Evolutionary conservation across 2,888 invertebrate genomes (phyloP), one percentile per base, ranked within the genome.

Genomic region (Dynastes tityus): DNA sequence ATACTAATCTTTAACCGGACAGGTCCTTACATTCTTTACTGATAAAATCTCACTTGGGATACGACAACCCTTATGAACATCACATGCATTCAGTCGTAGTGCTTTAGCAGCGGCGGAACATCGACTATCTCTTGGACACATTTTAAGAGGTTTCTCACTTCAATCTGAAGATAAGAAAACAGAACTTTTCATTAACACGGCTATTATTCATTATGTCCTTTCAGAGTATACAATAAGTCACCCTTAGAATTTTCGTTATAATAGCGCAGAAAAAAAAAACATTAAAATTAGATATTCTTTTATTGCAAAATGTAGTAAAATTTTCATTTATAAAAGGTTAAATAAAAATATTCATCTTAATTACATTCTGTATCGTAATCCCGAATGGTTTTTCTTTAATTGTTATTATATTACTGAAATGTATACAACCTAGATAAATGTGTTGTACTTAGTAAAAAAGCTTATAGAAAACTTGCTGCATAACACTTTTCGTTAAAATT

Each of bases 1-100:
- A 82, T 82, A 84, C 84, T 82, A 84, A 84, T 84, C 84, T 84
- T 82, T 77, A 80, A 79, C 77, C 80, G 82, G 82, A 83, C 84
- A 84, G 82, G 83, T 79, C 82, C 82, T 83, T 84, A 83, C 84
- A 85, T 85, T 85, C 83, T 80, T 79, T 68, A 58, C 74, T 76
- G 85, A 85, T 85, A 85, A 83, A 73, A 85, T 85, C 85, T 82
- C 83, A 83, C 83, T 84, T 83, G 83, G 80, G 80, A 78, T 83
- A 75, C 79, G 79, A 74, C 71, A 79, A 75, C 80, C 81, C 80
- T 81, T 81, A 80, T 77, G 79, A 76, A 80, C 80, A 77, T 79
- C 79, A 65, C 74, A 64, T 63, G 77, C 70, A 63, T 70, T 51
- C 67, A 61, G 16, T 67, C 73, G 58, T 73, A 58, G 73, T 22